Evolutionary conservation across 2,797 vertebrate genomes (phyloP), one percentile per base, ranked within the genome.

Genomic region (Smutsia gigantea): DNA sequence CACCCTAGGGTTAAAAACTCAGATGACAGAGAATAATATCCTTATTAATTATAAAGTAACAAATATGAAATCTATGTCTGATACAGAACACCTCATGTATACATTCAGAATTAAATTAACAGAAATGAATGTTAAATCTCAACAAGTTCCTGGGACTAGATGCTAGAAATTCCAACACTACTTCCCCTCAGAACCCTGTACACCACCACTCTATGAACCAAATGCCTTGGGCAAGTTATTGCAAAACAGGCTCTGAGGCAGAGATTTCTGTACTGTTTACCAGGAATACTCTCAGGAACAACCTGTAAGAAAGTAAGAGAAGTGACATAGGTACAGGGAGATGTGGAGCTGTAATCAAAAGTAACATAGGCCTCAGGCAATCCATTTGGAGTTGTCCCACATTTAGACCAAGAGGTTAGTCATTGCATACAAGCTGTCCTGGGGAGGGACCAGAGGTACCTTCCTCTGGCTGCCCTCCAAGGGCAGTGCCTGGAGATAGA

Each of bases 31-130:
- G 59, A 88, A 84, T 93, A 61, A 74, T 14, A 74, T 17, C 9
- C 11, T 51, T 89, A 71, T n/a, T 89, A 81, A 55, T 69, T 84
- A 12, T 51, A 87, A 90, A 42, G 64, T 79, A 68, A 96, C 53
- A 87, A 92, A 93, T 34, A 83, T 34, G 18, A 74, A 94, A 78
- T 93, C n/a, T 94, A 5, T 57, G 42, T 61, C 31, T 69, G 15
- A 77, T 46, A 31, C 49, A 82, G 39, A 92, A 63, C 17, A 53
- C 21, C 27, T 87, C 8, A 25, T 42, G 23, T 71, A 72, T 4
- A 51, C 29, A 53, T 53, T 89, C 68, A 71, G 59, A 85, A 77
- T 63, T 88, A 88, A 82, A 90, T 27, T 3, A 86, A 86, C 79
- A 88, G 87, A 79, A 18, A 93, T 39, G 37, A 85, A 75, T 39